phyloP scores from a whole-genome alignment of 2,797 vertebrate genomes.

The Lutjanus campechanus region DNA sequence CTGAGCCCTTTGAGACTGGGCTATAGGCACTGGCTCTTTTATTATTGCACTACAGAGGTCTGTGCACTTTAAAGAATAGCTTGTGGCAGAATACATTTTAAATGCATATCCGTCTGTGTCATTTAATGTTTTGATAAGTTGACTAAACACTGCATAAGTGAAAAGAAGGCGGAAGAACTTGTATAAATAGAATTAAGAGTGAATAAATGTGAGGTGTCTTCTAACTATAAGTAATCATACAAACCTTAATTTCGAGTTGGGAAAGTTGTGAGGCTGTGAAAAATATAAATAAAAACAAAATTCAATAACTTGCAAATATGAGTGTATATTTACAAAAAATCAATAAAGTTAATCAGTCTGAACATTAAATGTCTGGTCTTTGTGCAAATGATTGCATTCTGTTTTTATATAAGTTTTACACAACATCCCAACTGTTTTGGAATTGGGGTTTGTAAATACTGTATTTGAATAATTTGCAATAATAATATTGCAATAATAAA shows the following conservation, averaged over 20 bases:
- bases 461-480: conserved; percentile 4
- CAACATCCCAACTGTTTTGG: too few relatives aligned
- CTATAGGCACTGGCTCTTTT: conserved; percentile 50
- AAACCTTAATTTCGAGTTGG: too few relatives aligned
- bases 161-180: background rate
- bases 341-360: too few relatives aligned
- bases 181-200: background rate
- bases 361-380: too few relatives aligned
- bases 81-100: conserved; percentile 40
- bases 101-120: background rate
- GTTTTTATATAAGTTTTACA: too few relatives aligned
- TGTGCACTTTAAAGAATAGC: conserved; percentile 31
- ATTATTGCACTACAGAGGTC: conserved; percentile 58
- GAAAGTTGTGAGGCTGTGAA: too few relatives aligned
- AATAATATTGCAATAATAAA: conserved; percentile 1
- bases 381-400: too few relatives aligned
- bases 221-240: too few relatives aligned
- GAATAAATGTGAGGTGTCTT: background rate
- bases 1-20: conserved; percentile 51
- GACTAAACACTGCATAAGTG: conserved; percentile 7
- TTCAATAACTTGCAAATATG: too few relatives aligned
- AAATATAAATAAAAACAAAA: too few relatives aligned
- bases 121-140: conserved; percentile 31
- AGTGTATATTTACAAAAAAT: too few relatives aligned
- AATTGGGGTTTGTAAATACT: background rate